A percentile compares a stretch with the other conserved stretches of the same genome.
These are phyloP conservation scores for Boloria selene DNA, from an alignment of 2,888 invertebrate species.

Conservation along the genomic window DNA sequence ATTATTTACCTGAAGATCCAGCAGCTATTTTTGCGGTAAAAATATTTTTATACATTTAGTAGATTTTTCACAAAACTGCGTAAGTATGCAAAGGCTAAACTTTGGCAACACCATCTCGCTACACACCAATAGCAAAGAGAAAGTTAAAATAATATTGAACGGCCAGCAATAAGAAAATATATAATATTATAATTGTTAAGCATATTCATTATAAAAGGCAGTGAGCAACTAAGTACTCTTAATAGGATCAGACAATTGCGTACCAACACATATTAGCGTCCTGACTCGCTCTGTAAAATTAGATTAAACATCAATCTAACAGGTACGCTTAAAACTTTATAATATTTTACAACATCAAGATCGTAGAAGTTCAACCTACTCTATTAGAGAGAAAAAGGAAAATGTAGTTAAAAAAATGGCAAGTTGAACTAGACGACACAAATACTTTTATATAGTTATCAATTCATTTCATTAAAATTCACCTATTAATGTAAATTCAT, in stretches of 20 bases:
- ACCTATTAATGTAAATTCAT: too few relatives aligned
- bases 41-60: not conserved
- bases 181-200: conserved; percentile 4
- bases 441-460: too few relatives aligned
- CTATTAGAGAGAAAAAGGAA: too few relatives aligned
- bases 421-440: too few relatives aligned
- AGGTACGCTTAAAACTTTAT: not conserved
- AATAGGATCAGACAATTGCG: conserved; percentile 43
- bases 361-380: too few relatives aligned
- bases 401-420: too few relatives aligned
- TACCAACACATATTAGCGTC: conserved; percentile 78
- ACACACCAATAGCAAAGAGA: conserved; percentile 23
- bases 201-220: conserved; percentile 17
- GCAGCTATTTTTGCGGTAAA: conserved; percentile 12
- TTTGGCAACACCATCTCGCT: conserved; percentile 6
- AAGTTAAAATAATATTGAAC: not conserved
- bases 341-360: too few relatives aligned
- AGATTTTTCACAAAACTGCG: conserved; percentile 13
- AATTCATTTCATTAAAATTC: too few relatives aligned
- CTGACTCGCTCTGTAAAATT: conserved; percentile 79
- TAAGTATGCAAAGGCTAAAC: not conserved
- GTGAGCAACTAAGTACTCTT: conserved; percentile 27
- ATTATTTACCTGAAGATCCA: conserved; percentile 16
- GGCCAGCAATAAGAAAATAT: conserved; percentile 4
- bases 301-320: conserved; percentile 41